phyloP scores from a whole-genome alignment of 2,113 vertebrate species.

The Canis aureus region DNA sequence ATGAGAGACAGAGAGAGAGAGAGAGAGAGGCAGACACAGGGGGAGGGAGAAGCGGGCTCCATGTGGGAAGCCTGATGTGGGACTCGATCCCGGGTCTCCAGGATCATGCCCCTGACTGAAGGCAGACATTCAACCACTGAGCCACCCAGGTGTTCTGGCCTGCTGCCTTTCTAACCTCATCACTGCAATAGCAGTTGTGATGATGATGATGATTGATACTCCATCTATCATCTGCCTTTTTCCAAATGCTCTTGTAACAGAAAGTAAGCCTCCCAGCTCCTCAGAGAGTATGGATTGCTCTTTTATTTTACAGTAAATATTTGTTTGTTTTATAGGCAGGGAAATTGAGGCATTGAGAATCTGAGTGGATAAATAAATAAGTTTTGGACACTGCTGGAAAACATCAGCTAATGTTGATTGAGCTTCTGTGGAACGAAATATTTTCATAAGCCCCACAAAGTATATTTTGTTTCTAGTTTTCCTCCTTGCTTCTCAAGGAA shows the following conservation, averaged over 20 bases:
- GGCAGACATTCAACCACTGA: no score
- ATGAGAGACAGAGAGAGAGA: no score
- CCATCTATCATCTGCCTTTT: constrained; percentile 56
- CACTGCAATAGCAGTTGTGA: neutral
- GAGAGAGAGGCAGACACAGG: no score
- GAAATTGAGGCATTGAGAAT: constrained; percentile 71
- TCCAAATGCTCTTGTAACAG: constrained; percentile 48
- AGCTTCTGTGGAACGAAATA: neutral
- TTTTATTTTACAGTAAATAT: constrained; percentile 72
- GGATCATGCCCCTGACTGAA: no score
- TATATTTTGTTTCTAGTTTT: constrained; percentile 37
- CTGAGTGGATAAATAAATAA: constrained; percentile 52
- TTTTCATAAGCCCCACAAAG: neutral
- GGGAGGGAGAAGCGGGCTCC: no score
- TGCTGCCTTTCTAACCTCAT: neutral
- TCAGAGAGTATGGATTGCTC: constrained; percentile 38
- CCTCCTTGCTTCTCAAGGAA: neutral
- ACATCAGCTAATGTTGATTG: constrained; percentile 53
- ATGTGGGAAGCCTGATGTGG: no score
- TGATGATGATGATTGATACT: neutral
- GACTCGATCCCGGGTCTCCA: no score
- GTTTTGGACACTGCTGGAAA: constrained; percentile 65
- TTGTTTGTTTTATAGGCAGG: constrained; percentile 70
- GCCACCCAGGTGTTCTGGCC: neutral
- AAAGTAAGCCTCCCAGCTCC: constrained; percentile 50